A percentile compares a stretch with the other conserved stretches of the same genome.
Conservation (phyloP, 2,888 invertebrate genomes). For the Lochmaea crataegi region DNA sequence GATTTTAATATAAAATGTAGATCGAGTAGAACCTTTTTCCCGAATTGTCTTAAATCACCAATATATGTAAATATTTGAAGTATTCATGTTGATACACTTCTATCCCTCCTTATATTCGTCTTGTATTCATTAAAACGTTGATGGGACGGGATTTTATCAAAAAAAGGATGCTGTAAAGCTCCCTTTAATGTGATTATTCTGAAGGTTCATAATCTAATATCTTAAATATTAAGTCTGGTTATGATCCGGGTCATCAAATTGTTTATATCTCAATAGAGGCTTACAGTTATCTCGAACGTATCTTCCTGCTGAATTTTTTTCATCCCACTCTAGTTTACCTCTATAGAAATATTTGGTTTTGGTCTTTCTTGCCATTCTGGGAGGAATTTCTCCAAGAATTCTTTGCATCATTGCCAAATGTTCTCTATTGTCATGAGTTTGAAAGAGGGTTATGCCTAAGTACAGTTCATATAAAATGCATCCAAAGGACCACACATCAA, state of each 20-base stretch:
- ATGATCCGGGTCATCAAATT: constrained; percentile 89
- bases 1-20: too few relatives aligned
- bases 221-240: constrained; percentile 90
- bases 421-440: constrained; percentile 99
- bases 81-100: constrained; percentile 23
- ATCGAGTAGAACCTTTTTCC: not conserved
- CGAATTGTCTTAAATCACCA: constrained; percentile 15
- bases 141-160: constrained; percentile 84
- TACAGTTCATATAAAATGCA: constrained; percentile 99
- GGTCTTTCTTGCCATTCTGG: constrained; percentile 89
- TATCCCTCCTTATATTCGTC: constrained; percentile 14
- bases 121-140: constrained; percentile 75
- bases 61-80: constrained; percentile 6
- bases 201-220: constrained; percentile 98
- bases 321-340: constrained; percentile 98
- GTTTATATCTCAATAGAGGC: constrained; percentile 90
- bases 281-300: constrained; percentile 99
- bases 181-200: constrained; percentile 86
- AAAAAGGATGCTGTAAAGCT: constrained; percentile 93
- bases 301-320: constrained; percentile 94
- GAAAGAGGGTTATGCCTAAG: constrained; percentile 97
- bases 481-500: constrained; percentile 99
- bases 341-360: constrained; percentile 99
- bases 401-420: constrained; percentile 99
- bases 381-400: constrained; percentile 95